Conservation (phyloP, 1,140 invertebrate species). For the Zaprionus lachaisei region DNA sequence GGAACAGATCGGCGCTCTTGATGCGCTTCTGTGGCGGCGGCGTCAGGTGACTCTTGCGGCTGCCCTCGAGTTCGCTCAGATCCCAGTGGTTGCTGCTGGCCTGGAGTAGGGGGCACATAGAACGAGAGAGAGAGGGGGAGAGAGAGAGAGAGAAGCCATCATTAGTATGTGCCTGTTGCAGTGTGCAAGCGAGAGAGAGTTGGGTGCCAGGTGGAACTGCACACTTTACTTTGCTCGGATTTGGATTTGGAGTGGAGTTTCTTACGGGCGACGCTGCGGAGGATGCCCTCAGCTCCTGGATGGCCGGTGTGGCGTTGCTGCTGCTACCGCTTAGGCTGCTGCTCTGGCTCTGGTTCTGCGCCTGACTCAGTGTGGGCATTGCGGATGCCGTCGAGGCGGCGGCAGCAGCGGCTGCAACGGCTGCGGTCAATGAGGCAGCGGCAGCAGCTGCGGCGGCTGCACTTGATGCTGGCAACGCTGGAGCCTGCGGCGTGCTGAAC, state of each 20-base stretch:
- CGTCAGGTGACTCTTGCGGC: slow-evolving; percentile 72
- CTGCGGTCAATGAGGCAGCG: slow-evolving; percentile 64
- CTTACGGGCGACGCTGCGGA: slow-evolving; percentile 83
- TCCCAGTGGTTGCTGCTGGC: slow-evolving; percentile 77
- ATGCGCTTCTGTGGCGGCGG: slow-evolving; percentile 88
- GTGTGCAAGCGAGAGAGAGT: background rate
- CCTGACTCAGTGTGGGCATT: slow-evolving; percentile 11
- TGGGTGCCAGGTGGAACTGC: slow-evolving; percentile 57
- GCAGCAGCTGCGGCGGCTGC: slow-evolving; percentile 62
- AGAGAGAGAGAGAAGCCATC: too few species aligned
- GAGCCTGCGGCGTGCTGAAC: slow-evolving; percentile 64
- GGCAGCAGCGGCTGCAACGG: slow-evolving; percentile 69
- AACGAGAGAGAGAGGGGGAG: too few species aligned
- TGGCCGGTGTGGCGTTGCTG: slow-evolving; percentile 64
- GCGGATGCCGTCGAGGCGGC: slow-evolving; percentile 54
- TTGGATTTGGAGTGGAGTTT: slow-evolving; percentile 69
- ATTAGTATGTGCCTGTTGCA: slow-evolving; percentile 1
- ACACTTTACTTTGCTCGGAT: slow-evolving; percentile 82
- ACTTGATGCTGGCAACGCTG: slow-evolving; percentile 52
- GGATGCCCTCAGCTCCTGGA: slow-evolving; percentile 81
- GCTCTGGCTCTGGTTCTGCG: slow-evolving; percentile 23
- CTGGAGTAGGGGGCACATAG: slow-evolving; percentile 14
- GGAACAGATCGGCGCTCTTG: slow-evolving; percentile 87
- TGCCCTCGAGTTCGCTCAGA: slow-evolving; percentile 67
- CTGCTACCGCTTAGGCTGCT: slow-evolving; percentile 15